A percentile compares a stretch with the other conserved stretches of the same genome.
phyloP scores from a whole-genome alignment of 2,113 vertebrate genomes.

The Daboia siamensis region DNA sequence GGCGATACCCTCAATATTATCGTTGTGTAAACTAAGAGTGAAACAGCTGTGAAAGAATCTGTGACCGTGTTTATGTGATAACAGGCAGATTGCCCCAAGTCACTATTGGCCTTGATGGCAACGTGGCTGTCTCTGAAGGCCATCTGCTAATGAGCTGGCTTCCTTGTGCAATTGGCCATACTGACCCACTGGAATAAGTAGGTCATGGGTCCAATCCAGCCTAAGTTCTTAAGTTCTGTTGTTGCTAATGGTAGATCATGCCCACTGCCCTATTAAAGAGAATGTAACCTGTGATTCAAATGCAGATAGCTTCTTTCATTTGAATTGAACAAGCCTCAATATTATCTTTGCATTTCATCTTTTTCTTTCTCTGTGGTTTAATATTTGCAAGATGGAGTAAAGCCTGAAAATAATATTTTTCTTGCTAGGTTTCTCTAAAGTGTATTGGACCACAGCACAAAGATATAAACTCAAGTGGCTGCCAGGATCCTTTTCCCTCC shows the following conservation, averaged over 20 bases:
- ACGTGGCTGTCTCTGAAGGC: not conserved
- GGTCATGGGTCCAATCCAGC: not conserved
- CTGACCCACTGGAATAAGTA: not conserved
- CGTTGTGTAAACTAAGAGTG: not conserved
- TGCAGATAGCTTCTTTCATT: not conserved
- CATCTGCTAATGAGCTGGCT: not conserved
- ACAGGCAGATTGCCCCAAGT: not conserved
- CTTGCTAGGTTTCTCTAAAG: not conserved
- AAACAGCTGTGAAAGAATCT: not conserved
- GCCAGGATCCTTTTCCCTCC: not conserved
- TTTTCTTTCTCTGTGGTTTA: not conserved
- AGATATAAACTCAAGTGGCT: not conserved
- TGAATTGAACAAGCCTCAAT: not conserved
- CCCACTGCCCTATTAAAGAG: not conserved
- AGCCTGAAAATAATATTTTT: not conserved
- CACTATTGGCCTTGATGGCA: not conserved
- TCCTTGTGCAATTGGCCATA: not conserved
- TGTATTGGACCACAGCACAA: not conserved
- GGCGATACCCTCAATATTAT: not conserved
- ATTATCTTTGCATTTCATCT: not conserved
- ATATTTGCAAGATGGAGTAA: constrained; percentile 1
- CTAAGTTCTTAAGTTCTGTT: not conserved
- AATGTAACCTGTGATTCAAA: not conserved
- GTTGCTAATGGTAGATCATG: not conserved
- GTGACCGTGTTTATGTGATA: not conserved